A percentile compares a stretch with the other conserved stretches of the same genome.
Evolutionary conservation across 35 echinoderm and acorn worm species (phyloP).

Genomic region (Apostichopus californicus): DNA sequence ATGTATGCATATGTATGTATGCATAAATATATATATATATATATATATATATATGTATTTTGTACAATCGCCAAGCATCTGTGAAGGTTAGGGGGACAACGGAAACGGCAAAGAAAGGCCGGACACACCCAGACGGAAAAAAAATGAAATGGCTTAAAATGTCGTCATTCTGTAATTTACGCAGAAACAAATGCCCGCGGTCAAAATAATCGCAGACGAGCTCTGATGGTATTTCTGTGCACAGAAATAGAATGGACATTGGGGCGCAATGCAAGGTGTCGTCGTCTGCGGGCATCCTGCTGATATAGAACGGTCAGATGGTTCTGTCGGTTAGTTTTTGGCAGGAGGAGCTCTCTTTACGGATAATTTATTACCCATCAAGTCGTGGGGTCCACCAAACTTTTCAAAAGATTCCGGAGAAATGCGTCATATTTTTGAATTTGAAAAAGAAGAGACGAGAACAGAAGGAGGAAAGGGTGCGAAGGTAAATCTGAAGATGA

Average conservation of each 20-base stretch:
- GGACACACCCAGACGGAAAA: constrained; percentile 36
- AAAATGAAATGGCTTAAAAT: constrained; percentile 45
- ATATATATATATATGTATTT: too few relatives aligned
- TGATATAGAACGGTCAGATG: constrained; percentile 11
- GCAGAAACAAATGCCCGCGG: constrained; percentile 36
- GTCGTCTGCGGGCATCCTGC: not conserved
- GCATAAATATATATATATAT: too few relatives aligned
- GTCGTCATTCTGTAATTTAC: constrained; percentile 49
- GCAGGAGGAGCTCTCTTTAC: not conserved
- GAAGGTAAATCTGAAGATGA: too few relatives aligned
- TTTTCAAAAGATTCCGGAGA: not conserved
- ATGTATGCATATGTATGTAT: too few relatives aligned
- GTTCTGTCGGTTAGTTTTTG: not conserved
- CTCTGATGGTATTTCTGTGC: constrained; percentile 29
- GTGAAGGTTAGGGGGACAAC: not conserved
- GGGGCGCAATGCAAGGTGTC: not conserved
- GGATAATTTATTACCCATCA: constrained; percentile 12
- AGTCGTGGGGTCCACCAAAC: constrained; percentile 18
- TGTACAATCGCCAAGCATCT: too few relatives aligned
- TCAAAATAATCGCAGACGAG: constrained; percentile 42
- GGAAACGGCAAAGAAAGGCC: not conserved
- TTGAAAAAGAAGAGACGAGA: not conserved
- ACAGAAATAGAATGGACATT: constrained; percentile 46
- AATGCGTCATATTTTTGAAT: constrained; percentile 13
- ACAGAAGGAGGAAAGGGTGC: too few relatives aligned